Percentiles rank a stretch among this genome's conserved stretches.
Evolutionary conservation across 2,113 vertebrate species (phyloP).

Genomic region (Hoplias malabaricus): DNA sequence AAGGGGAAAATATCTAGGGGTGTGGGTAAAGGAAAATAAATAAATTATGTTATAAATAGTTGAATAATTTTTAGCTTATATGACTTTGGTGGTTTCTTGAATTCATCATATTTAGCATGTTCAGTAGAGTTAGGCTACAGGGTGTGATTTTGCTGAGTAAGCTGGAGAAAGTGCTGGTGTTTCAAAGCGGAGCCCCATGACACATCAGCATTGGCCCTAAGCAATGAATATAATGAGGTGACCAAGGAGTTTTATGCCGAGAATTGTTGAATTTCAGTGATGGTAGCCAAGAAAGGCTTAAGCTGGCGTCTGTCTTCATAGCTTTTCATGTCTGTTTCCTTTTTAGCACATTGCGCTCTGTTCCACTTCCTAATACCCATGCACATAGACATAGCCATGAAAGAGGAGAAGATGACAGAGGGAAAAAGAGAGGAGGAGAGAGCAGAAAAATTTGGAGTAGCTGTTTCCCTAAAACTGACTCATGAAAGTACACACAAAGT

Average conservation of each 20-base stretch:
- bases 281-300: not conserved
- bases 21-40: too few species aligned
- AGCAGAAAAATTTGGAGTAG: not conserved
- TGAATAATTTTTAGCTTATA: not conserved
- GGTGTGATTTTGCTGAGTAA: not conserved
- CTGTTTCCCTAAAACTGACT: not conserved
- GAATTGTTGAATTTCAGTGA: not conserved
- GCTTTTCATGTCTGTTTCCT: not conserved
- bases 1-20: too few species aligned
- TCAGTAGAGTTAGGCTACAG: too few species aligned
- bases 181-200: not conserved
- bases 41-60: too few species aligned
- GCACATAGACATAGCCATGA: not conserved
- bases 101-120: not conserved
- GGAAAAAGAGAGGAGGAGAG: not conserved
- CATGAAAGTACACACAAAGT: not conserved
- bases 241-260: not conserved
- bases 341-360: not conserved
- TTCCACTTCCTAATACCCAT: not conserved
- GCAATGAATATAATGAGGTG: not conserved
- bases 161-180: not conserved
- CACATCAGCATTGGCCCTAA: not conserved
- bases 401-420: not conserved
- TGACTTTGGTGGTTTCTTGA: not conserved
- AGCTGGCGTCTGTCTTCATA: not conserved